These are phyloP conservation scores for Poecilia velifera DNA, from an alignment of 2,797 vertebrate genomes.

Conservation along the genomic window DNA sequence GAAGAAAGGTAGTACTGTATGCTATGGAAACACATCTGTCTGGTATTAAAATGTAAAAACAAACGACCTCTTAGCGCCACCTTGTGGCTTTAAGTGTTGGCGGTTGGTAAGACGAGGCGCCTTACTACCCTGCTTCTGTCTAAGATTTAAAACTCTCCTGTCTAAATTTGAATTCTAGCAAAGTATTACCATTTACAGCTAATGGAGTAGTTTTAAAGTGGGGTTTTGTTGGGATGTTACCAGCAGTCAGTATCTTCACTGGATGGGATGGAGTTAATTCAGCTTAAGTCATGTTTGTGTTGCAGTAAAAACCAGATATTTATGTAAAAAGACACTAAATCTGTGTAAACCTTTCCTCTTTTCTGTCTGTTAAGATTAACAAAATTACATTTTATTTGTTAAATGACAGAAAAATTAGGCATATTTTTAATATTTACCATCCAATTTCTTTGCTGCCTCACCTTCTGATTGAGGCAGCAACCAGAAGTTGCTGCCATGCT, in stretches of 20 bases:
- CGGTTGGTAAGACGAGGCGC: conserved; percentile 44
- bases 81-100: conserved; percentile 54
- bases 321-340: not conserved
- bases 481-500: no score
- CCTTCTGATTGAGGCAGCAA: no score
- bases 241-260: not conserved
- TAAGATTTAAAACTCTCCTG: conserved; percentile 35
- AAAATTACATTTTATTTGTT: not conserved
- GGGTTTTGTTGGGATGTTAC: not conserved
- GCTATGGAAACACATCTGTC: conserved; percentile 37
- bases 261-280: not conserved
- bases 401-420: not conserved
- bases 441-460: not conserved
- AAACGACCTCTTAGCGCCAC: conserved; percentile 57
- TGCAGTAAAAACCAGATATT: not conserved
- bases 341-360: not conserved
- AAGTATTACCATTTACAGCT: conserved; percentile 25
- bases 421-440: not conserved
- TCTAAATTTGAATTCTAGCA: conserved; percentile 40
- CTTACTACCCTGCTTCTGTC: conserved; percentile 38
- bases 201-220: not conserved
- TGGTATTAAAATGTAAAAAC: conserved; percentile 67
- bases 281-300: not conserved
- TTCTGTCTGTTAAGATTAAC: not conserved
- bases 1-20: conserved; percentile 36